Evolutionary conservation across 2,888 invertebrate genomes (phyloP).

Genomic region (Parasteatoda lunata): DNA sequence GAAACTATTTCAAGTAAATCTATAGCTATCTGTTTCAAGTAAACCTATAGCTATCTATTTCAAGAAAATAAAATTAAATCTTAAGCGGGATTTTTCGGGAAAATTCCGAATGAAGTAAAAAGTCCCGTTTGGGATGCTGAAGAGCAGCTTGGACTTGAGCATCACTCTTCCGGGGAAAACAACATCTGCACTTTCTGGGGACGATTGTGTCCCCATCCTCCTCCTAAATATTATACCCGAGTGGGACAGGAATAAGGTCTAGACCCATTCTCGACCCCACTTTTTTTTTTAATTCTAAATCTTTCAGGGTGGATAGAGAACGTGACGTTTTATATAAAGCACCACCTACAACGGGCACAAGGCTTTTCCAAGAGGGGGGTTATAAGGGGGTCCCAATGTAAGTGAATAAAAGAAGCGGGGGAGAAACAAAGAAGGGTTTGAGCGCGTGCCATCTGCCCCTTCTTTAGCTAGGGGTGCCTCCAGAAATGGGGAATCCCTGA

Average conservation of each 20-base stretch:
- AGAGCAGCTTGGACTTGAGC: not conserved
- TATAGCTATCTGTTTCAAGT: too few relatives aligned
- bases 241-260: not conserved
- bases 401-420: conserved; percentile 9
- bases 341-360: not conserved
- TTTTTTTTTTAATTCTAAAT: too few relatives aligned
- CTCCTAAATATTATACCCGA: not conserved
- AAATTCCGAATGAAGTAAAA: not conserved
- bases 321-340: not conserved
- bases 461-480: conserved; percentile 1
- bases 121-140: not conserved
- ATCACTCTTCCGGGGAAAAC: not conserved
- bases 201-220: not conserved
- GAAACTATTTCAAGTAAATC: too few relatives aligned
- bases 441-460: conserved; percentile 51
- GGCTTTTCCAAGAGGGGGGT: not conserved
- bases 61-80: too few relatives aligned
- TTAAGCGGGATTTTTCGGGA: too few relatives aligned
- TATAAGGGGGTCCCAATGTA: not conserved
- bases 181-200: not conserved
- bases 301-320: not conserved
- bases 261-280: not conserved
- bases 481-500: not conserved
- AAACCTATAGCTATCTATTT: too few relatives aligned
- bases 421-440: conserved; percentile 23